Conservation (phyloP, 2,113 vertebrate genomes). For the Passer domesticus region DNA sequence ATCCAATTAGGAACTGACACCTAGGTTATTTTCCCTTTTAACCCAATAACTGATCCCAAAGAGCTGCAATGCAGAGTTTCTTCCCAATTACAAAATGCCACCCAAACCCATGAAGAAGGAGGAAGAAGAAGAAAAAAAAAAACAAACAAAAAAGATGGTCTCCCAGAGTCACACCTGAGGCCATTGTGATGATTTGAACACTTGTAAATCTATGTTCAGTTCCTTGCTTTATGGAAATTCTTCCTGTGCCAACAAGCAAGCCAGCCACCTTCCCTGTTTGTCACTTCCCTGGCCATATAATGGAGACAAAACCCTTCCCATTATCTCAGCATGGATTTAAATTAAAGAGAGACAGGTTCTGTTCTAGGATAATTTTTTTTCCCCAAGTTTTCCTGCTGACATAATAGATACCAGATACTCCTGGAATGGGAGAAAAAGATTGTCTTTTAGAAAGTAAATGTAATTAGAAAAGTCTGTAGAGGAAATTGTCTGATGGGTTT, state of each 20-base stretch:
- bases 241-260: not conserved
- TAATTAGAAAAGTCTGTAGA: not conserved
- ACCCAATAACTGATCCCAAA: too few species aligned
- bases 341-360: not conserved
- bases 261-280: not conserved
- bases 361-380: not conserved
- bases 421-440: not conserved
- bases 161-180: not conserved
- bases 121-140: not conserved
- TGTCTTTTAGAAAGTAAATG: not conserved
- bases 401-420: not conserved
- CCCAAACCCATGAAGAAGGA: too few species aligned
- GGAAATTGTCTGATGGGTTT: not conserved
- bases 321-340: not conserved
- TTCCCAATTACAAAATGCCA: too few species aligned
- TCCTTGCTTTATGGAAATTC: not conserved
- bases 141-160: too few species aligned
- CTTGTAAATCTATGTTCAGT: not conserved
- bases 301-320: accelerated
- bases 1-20: too few species aligned
- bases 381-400: not conserved
- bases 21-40: too few species aligned
- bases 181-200: not conserved
- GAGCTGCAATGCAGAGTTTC: too few species aligned
- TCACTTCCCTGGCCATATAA: not conserved